phyloP scores from a whole-genome alignment of 1,140 invertebrate species.

The Drosophila pandora region DNA sequence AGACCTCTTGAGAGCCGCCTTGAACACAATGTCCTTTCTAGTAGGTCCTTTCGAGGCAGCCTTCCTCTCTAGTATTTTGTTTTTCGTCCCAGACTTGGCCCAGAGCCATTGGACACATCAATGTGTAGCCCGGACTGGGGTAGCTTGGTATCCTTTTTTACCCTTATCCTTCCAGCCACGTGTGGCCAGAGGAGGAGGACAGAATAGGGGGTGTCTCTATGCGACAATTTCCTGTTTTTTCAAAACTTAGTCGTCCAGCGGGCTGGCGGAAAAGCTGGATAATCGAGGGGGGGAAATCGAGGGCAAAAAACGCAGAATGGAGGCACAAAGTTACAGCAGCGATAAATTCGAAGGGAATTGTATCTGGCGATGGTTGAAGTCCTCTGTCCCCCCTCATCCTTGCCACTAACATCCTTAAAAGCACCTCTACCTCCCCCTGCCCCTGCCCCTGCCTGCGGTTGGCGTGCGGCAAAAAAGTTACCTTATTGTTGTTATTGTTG shows the following conservation, averaged over 20 bases:
- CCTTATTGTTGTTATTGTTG: conserved; percentile 22
- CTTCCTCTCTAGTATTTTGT: conserved; percentile 1
- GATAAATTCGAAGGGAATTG: conserved; percentile 78
- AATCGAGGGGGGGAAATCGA: conserved; percentile 6
- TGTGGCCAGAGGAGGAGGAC: neutral
- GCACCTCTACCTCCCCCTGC: neutral
- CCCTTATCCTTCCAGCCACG: neutral
- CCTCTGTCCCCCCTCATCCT: conserved; percentile 1
- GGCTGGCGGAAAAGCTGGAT: conserved; percentile 20
- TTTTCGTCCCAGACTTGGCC: conserved; percentile 9
- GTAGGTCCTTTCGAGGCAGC: neutral
- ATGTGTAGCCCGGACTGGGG: conserved; percentile 9
- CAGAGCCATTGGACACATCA: conserved; percentile 38
- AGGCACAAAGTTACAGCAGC: conserved; percentile 71
- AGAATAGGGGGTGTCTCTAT: conserved; percentile 48
- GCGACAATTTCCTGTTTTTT: conserved; percentile 65
- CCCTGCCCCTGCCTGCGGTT: conserved; percentile 43
- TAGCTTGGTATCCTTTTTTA: conserved; percentile 2
- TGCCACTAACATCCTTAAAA: neutral
- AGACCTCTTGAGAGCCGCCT: neutral
- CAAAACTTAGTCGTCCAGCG: conserved; percentile 46
- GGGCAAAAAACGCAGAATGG: conserved; percentile 19
- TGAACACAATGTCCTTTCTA: neutral
- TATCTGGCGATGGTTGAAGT: conserved; percentile 62
- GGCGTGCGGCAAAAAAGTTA: conserved; percentile 65